A percentile compares a stretch with the other conserved stretches of the same genome.
Conservation (phyloP, 2,113 vertebrate genomes). For the Tonatia bakeri region DNA sequence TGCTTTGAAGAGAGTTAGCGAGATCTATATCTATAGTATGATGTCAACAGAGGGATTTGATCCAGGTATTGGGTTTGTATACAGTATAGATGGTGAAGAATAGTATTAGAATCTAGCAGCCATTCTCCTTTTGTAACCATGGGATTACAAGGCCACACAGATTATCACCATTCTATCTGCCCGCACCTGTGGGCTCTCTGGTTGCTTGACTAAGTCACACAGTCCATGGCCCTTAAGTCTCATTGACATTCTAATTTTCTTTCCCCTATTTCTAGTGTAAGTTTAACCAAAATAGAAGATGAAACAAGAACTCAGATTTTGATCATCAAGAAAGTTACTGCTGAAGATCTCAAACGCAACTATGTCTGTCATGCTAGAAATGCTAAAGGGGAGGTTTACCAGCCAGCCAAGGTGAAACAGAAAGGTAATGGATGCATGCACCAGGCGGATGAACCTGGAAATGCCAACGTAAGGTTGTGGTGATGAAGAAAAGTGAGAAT, state of each 20-base stretch:
- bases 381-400: conserved; percentile 66
- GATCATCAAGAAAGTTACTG: conserved; percentile 79
- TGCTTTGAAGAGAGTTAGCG: not conserved
- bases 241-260: conserved; percentile 37
- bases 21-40: not conserved
- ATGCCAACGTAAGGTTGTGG: not conserved
- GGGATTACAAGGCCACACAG: not conserved
- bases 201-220: not conserved
- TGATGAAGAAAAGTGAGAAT: not conserved
- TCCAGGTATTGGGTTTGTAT: not conserved
- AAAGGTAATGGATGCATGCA: conserved; percentile 79
- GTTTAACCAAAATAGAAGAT: conserved; percentile 65
- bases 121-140: not conserved
- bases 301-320: conserved; percentile 75
- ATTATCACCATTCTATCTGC: too few species aligned
- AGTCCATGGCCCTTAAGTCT: not conserved
- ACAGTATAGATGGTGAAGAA: not conserved
- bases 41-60: not conserved
- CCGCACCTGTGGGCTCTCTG: not conserved
- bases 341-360: conserved; percentile 83
- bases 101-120: not conserved
- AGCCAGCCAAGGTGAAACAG: conserved; percentile 76
- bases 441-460: not conserved
- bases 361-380: conserved; percentile 87
- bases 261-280: conserved; percentile 67